Evolutionary conservation across 2,113 vertebrate species (phyloP), one percentile per base, ranked within the genome.

Genomic region (Coptodon rendalli): DNA sequence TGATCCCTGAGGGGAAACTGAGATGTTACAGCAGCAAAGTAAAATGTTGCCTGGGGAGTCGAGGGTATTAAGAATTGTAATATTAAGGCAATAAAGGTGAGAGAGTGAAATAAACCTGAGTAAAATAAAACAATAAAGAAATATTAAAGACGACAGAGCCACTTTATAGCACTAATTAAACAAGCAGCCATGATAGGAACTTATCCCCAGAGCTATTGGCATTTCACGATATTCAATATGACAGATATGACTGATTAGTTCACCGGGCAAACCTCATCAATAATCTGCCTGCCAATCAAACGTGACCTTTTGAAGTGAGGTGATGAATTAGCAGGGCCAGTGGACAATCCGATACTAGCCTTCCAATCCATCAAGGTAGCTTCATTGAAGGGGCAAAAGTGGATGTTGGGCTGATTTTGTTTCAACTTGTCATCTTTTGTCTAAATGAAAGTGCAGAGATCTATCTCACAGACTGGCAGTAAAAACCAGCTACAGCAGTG

Each of bases 241-340:
- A 94, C 94, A 93, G 87, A 94, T 94, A 94, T 95, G 95, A 95
- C 90, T 91, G 95, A 95, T 95, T 94, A 92, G 93, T 93, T 88
- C 92, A 86, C 85, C 24, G 53, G 81, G 86, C 79, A 71, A 71
- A 91, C 90, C 93, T 95, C 92, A 91, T 95, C 95, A 92, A 95
- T 95, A 92, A 94, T 86, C 87, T 19, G 73, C 54, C 93, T 94
- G 94, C 89, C 94, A 94, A 94, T 95, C 94, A 94, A 94, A 93
- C 24, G 48, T 93, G 94, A 95, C 94, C 95, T 95, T 95, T 95
- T 36, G 83, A 82, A 63, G 84, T 43, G 85, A 87, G 92, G 87
- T 92, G 93, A 95, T 93, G 87, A 93, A 95, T 95, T 88, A 94
- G 83, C 63, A 59, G 80, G 63, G 83, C 87, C 34, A 22, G 56